Evolutionary conservation across 2,797 vertebrate species (phyloP).

Genomic region (Ceryle rudis): DNA sequence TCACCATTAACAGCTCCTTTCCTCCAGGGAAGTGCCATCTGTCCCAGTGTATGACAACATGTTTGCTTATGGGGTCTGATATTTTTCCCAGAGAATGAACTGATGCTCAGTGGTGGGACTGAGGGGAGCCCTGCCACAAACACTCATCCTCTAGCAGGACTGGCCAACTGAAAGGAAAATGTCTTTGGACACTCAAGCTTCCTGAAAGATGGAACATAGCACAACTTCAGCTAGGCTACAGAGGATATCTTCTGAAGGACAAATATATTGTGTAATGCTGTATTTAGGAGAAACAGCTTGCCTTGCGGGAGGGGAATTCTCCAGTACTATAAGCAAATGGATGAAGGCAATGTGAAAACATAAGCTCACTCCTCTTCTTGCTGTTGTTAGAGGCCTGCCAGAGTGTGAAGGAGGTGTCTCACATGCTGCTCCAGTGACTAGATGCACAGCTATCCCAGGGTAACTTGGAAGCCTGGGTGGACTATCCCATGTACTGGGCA

Average conservation of each 20-base stretch:
- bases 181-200: neutral
- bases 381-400: neutral
- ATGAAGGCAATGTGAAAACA: neutral
- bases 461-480: neutral
- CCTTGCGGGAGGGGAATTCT: neutral
- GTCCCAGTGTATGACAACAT: accelerated
- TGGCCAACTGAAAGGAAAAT: neutral
- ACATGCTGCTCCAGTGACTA: neutral
- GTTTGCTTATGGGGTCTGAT: neutral
- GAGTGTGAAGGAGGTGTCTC: neutral
- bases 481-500: accelerated
- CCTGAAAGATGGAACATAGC: neutral
- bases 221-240: neutral
- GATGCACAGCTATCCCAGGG: neutral
- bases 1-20: neutral
- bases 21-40: neutral
- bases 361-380: neutral
- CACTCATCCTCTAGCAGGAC: neutral
- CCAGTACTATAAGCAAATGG: neutral
- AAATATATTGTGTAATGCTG: neutral
- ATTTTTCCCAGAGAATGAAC: neutral
- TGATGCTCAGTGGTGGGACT: neutral
- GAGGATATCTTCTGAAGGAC: neutral
- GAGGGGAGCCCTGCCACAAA: neutral
- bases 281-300: neutral